A percentile compares a stretch with the other conserved stretches of the same genome.
Evolutionary conservation across 2,888 invertebrate genomes (phyloP).

Genomic region (Campoplex capitator): DNA sequence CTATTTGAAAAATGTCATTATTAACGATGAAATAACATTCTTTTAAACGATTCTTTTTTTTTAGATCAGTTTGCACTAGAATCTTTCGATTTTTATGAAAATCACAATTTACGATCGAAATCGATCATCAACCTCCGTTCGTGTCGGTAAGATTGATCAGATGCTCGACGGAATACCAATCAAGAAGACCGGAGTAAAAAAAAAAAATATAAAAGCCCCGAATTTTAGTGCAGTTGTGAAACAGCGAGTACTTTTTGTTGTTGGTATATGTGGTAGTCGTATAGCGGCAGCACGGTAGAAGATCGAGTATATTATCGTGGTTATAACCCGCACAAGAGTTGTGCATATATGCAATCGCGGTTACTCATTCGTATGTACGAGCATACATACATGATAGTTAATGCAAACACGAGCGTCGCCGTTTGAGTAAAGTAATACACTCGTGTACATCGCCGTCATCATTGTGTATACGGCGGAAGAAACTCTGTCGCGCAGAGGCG

Average conservation of each 20-base stretch:
- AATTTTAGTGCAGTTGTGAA: neutral
- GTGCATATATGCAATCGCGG: conserved; percentile 34
- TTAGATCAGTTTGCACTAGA: neutral
- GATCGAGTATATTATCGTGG: conserved; percentile 18
- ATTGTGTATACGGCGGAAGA: conserved; percentile 61
- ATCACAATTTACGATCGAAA: neutral
- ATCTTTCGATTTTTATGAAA: neutral
- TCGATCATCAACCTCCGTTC: neutral
- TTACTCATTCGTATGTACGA: conserved; percentile 65
- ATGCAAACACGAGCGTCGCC: conserved; percentile 39
- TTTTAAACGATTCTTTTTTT: neutral
- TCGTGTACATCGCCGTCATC: conserved; percentile 48
- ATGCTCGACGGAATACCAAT: no score
- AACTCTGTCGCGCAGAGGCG: conserved; percentile 57
- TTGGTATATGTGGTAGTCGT: conserved; percentile 22
- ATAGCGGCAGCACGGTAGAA: conserved; percentile 14
- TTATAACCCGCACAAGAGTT: conserved; percentile 23
- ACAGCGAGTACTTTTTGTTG: conserved; percentile 39
- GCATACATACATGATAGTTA: conserved; percentile 11
- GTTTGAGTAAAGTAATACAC: conserved; percentile 20
- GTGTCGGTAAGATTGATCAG: neutral
- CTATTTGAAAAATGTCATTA: neutral
- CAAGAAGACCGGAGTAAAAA: neutral
- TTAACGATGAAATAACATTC: neutral
- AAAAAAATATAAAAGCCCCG: neutral